phyloP scores from a whole-genome alignment of 2,888 invertebrate genomes.

The Patella depressa region DNA sequence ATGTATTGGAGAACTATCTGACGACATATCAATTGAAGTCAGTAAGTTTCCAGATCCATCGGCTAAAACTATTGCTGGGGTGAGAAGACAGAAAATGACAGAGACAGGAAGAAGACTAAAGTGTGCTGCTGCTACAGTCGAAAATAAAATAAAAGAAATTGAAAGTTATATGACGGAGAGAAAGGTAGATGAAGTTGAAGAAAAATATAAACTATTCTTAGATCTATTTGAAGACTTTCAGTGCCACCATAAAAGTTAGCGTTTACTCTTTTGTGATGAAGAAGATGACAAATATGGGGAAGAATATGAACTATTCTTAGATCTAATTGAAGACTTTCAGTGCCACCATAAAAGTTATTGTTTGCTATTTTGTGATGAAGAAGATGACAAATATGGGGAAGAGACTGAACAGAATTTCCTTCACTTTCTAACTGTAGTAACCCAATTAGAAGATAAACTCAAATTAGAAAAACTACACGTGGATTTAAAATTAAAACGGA shows the following conservation, averaged over 20 bases:
- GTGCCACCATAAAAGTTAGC: neutral
- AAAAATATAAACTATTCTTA: slow-evolving; percentile 5
- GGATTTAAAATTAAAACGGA: slow-evolving; percentile 2
- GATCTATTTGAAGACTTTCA: slow-evolving; percentile 6
- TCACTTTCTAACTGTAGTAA: no score
- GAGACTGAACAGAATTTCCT: no score
- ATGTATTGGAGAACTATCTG: neutral
- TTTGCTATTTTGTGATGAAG: no score
- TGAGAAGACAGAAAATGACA: neutral
- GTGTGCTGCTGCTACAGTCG: neutral
- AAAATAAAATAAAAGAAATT: slow-evolving; percentile 2
- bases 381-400: no score
- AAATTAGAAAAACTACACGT: neutral
- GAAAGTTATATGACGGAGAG: neutral
- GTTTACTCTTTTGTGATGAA: neutral
- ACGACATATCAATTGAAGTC: neutral
- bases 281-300: neutral
- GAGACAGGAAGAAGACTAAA: slow-evolving; percentile 2
- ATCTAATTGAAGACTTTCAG: no score
- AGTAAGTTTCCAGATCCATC: neutral
- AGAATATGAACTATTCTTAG: neutral
- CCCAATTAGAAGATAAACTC: neutral
- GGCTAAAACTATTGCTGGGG: neutral
- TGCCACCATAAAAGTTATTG: no score
- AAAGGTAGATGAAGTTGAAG: neutral